Evolutionary conservation across 2,888 invertebrate species (phyloP).

Genomic region (Bruchidius siliquastri): DNA sequence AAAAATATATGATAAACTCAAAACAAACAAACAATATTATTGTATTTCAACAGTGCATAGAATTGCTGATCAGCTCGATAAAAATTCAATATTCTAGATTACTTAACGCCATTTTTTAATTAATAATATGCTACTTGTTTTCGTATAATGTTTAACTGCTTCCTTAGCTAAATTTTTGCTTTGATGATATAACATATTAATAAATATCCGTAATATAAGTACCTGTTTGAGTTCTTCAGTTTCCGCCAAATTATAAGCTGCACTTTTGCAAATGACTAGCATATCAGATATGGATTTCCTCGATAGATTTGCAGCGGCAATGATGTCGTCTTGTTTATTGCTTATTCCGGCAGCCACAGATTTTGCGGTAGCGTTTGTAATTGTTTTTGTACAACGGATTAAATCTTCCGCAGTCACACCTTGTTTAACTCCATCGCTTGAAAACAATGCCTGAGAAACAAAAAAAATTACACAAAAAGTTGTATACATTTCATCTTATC

Average conservation of each 20-base stretch:
- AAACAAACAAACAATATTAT: too few relatives aligned
- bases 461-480: background rate
- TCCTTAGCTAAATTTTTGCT: too few relatives aligned
- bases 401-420: constrained; percentile 85
- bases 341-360: constrained; percentile 92
- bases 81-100: too few relatives aligned
- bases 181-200: too few relatives aligned
- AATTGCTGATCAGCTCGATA: too few relatives aligned
- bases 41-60: too few relatives aligned
- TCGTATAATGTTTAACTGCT: too few relatives aligned
- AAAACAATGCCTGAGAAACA: constrained; percentile 58
- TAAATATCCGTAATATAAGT: too few relatives aligned
- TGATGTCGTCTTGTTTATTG: constrained; percentile 89
- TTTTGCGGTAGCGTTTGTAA: constrained; percentile 89
- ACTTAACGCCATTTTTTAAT: too few relatives aligned
- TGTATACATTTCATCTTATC: too few relatives aligned
- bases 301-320: constrained; percentile 92
- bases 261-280: constrained; percentile 77
- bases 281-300: constrained; percentile 92
- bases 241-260: constrained; percentile 74
- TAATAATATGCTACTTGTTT: too few relatives aligned
- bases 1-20: too few relatives aligned
- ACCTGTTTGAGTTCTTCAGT: constrained; percentile 64
- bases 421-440: constrained; percentile 54
- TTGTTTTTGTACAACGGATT: constrained; percentile 87